Evolutionary conservation across 2,797 vertebrate species (phyloP).

Genomic region (Sebastes taczanowskii): DNA sequence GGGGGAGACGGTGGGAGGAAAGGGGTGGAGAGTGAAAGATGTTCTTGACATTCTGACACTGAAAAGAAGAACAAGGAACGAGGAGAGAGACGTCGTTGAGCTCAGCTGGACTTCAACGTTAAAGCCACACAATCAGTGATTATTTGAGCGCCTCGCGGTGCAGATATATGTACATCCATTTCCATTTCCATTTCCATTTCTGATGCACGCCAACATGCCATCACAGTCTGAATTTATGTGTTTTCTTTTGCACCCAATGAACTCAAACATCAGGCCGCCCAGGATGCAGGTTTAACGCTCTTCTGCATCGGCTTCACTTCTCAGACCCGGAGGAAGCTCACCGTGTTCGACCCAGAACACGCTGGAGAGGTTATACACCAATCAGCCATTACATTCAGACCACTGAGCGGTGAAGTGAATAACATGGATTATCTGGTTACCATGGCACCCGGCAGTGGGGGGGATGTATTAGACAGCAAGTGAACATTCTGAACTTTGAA

Average conservation of each 20-base stretch:
- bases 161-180: background rate
- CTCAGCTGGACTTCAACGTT: background rate
- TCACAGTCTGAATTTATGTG: background rate
- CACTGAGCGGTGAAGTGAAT: too few species aligned
- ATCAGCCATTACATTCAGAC: too few species aligned
- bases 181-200: background rate
- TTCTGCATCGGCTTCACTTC: too few species aligned
- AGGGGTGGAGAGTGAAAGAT: constrained; percentile 4
- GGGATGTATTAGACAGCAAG: too few species aligned
- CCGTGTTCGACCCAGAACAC: too few species aligned
- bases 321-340: too few species aligned
- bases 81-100: background rate
- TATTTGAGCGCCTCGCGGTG: background rate
- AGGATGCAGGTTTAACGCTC: too few species aligned
- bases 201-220: background rate
- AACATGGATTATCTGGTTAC: too few species aligned
- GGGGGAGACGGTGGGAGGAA: background rate
- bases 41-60: background rate
- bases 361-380: too few species aligned
- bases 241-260: background rate
- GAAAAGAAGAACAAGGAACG: background rate
- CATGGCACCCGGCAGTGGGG: too few species aligned
- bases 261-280: background rate
- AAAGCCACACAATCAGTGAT: background rate
- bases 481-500: too few species aligned